Base-by-base conservation (phyloP, 2,888 invertebrate genomes). In the Thera britannica region DNA sequence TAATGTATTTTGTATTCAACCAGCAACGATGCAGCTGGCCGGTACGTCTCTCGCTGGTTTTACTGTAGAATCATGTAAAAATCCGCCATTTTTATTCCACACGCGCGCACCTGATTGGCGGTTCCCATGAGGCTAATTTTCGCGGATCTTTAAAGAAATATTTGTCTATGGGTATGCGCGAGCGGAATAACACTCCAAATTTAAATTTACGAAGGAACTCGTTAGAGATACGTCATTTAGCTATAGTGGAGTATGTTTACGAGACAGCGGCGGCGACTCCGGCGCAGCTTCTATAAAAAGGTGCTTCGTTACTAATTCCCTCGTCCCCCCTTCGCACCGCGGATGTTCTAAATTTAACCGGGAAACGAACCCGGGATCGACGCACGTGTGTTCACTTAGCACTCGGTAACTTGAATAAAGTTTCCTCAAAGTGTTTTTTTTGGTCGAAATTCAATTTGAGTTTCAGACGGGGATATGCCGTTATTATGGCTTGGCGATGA, bases 121-220 rank as follows among this genome's bases (percentile, higher is more conserved):
- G 91, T 93, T 93, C 93, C 90, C 93, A 92, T 88, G 92, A 84
- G 84, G 84, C 85, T 93, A 92, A 93, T 93, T 93, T 93, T 92
- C 89, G 85, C 92, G 84, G 84, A 82, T 84, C 79, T 82, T 82
- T 82, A 84, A 83, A 83, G 71, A 72, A 61, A 81, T 80, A 77
- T 80, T 85, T 83, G 83, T 84, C 85, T 84, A 83, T 82, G 77
- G 77, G 65, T 67, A 62, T 49, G 65, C 70, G 74, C 71, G 72
- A 71, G 57, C 60, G 62, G 72, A 75, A 73, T 72, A 62, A 36
- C 65, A 67, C 67, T 78, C 76, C 71, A 74, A 79, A 78, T 77
- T 76, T 69, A 75, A 79, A 75, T 72, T 75, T 72, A 72, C 74
- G 71, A 64, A 66, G 62, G 64, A 71, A 68, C 70, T 72, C 71